phyloP scores from a whole-genome alignment of 2,888 invertebrate genomes.

The Leucozona laternaria region DNA sequence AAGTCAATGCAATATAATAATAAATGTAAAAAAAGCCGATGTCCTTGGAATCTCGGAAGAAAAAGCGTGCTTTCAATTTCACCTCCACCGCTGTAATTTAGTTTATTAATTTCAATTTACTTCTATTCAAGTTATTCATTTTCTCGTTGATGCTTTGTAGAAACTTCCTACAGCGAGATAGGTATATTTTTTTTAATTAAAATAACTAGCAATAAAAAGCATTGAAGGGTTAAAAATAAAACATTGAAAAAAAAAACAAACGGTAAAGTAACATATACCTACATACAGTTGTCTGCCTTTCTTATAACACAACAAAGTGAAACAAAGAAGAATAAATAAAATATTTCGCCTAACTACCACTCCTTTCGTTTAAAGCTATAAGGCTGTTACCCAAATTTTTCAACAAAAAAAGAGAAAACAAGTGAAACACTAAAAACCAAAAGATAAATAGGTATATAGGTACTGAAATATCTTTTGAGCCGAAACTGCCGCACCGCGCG shows the following conservation, averaged over 20 bases:
- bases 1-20: too few relatives aligned
- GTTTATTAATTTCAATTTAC: background rate
- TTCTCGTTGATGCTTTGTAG: background rate
- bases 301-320: background rate
- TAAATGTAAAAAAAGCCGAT: too few relatives aligned
- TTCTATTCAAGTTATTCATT: background rate
- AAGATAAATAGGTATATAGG: too few relatives aligned
- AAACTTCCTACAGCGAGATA: background rate
- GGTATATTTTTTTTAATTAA: background rate
- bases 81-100: background rate
- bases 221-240: background rate
- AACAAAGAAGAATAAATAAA: background rate
- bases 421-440: background rate
- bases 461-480: constrained; percentile 1
- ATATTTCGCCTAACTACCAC: background rate
- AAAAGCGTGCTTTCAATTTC: too few relatives aligned
- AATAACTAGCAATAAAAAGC: background rate
- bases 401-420: background rate
- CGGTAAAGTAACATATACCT: background rate
- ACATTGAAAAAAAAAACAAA: background rate
- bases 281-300: background rate
- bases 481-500: background rate
- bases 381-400: background rate
- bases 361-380: background rate
- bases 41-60: too few relatives aligned